Percentiles rank a stretch among this genome's conserved stretches.
Conservation (phyloP, 1,140 invertebrate species). For the Neomicropteryx cornuta region DNA sequence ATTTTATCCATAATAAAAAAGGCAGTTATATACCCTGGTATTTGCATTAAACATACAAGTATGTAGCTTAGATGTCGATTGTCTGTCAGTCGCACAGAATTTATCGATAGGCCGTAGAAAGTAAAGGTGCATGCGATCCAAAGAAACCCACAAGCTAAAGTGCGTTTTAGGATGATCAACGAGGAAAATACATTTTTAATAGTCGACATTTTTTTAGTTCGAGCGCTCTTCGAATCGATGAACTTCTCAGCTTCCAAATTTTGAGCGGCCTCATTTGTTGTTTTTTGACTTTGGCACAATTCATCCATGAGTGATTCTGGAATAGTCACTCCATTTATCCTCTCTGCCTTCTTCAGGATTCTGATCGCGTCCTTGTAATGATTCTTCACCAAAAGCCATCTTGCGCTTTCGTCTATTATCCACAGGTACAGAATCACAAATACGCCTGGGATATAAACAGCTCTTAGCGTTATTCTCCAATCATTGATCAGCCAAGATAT, state of each 20-base stretch:
- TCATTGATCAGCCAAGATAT: slow-evolving; percentile 58
- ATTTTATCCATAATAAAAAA: slow-evolving; percentile 48
- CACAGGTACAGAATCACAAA: slow-evolving; percentile 49
- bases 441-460: slow-evolving; percentile 55
- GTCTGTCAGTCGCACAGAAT: slow-evolving; percentile 61
- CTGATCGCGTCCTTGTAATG: slow-evolving; percentile 51
- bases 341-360: slow-evolving; percentile 48
- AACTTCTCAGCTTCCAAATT: too few species aligned
- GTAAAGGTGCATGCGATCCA: slow-evolving; percentile 66
- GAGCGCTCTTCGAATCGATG: too few species aligned
- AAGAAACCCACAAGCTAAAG: slow-evolving; percentile 55
- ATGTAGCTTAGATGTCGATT: slow-evolving; percentile 62
- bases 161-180: slow-evolving; percentile 46
- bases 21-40: slow-evolving; percentile 56
- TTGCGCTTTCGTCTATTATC: slow-evolving; percentile 49
- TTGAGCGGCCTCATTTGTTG: too few species aligned
- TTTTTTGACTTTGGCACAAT: too few species aligned
- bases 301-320: slow-evolving; percentile 44
- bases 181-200: slow-evolving; percentile 47
- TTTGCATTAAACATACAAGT: slow-evolving; percentile 55
- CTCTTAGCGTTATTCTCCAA: slow-evolving; percentile 57
- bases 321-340: slow-evolving; percentile 51
- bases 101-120: slow-evolving; percentile 73
- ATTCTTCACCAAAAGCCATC: slow-evolving; percentile 68
- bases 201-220: too few species aligned